These are phyloP conservation scores for Sapajus apella DNA, from an alignment of 2,113 vertebrate species.

Conservation along the genomic window DNA sequence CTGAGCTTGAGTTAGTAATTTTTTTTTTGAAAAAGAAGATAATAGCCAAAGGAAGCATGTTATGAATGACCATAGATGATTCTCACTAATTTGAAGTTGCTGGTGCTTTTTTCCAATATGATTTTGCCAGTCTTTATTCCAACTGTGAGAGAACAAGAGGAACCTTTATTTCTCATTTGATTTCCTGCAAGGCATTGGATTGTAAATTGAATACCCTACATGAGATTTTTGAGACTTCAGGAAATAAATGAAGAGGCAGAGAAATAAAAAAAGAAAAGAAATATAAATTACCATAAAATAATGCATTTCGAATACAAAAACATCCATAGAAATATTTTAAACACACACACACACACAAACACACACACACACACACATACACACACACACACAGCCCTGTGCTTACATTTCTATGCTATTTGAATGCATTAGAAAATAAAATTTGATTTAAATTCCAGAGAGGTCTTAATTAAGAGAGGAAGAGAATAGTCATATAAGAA, in stretches of 20 bases:
- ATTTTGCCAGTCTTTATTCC: conserved; percentile 64
- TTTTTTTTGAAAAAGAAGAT: neutral
- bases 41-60: neutral
- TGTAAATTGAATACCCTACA: conserved; percentile 56
- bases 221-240: conserved; percentile 65
- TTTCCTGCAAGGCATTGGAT: conserved; percentile 61
- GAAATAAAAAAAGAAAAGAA: neutral
- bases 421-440: conserved; percentile 7
- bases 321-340: neutral
- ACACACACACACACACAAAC: neutral
- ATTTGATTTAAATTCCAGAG: neutral
- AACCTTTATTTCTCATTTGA: conserved; percentile 58
- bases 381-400: neutral
- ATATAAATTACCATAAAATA: conserved; percentile 57
- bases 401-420: neutral
- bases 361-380: neutral
- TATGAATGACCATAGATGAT: conserved; percentile 28
- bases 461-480: neutral
- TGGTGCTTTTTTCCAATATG: conserved; percentile 20
- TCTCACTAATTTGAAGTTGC: conserved; percentile 60
- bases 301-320: conserved; percentile 40
- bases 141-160: conserved; percentile 29
- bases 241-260: conserved; percentile 68
- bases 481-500: neutral
- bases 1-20: conserved; percentile 4